A percentile compares a stretch with the other conserved stretches of the same genome.
phyloP scores from a whole-genome alignment of 2,113 vertebrate species.

The Phylloscopus trochiloides region DNA sequence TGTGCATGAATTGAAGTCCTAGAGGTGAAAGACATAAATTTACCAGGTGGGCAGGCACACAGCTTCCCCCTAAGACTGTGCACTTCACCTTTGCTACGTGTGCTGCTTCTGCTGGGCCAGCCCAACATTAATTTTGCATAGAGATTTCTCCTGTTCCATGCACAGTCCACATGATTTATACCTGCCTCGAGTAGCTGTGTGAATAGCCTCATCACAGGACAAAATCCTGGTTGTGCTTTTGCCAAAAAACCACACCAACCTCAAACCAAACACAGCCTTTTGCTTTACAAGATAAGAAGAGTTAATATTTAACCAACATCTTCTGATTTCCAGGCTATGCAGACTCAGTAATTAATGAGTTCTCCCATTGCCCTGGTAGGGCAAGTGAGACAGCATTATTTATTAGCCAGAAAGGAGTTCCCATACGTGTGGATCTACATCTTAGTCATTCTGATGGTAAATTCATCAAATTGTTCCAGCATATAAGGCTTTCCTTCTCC shows the following conservation, averaged over 20 bases:
- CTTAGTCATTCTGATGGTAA: constrained; percentile 2
- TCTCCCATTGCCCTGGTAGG: neutral
- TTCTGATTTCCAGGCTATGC: neutral
- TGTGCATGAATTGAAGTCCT: constrained; percentile 30
- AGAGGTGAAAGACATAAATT: constrained; percentile 71
- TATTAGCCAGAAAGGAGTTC: constrained; percentile 24
- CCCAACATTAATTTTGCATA: constrained; percentile 55
- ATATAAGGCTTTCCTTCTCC: neutral
- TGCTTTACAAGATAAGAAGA: neutral
- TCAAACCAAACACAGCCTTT: neutral
- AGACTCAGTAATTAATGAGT: constrained; percentile 1
- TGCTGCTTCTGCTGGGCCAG: neutral
- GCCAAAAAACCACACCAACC: neutral
- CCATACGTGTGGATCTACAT: neutral
- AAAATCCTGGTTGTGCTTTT: neutral
- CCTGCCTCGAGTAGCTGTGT: neutral
- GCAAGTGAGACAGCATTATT: neutral
- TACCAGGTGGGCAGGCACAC: constrained; percentile 49
- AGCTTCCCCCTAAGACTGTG: constrained; percentile 32
- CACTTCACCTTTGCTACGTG: constrained; percentile 16
- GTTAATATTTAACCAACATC: neutral
- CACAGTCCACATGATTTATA: neutral
- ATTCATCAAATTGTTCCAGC: neutral
- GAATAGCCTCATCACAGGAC: neutral
- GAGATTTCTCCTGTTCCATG: neutral